Evolutionary conservation across 1,140 invertebrate genomes (phyloP), one percentile per base, ranked within the genome.

Genomic region (Scaptomyza pallida): DNA sequence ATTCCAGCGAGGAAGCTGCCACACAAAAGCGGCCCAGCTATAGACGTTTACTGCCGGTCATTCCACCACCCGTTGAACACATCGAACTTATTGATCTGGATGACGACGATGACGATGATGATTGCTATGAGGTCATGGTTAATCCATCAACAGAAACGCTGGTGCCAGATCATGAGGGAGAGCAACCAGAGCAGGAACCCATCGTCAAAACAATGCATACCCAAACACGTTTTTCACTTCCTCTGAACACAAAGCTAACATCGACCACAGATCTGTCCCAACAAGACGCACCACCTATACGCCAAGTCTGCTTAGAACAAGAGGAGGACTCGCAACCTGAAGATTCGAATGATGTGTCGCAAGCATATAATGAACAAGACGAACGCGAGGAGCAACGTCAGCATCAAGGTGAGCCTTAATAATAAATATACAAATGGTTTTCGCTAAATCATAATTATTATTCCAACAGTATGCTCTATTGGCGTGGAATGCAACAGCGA

Each of bases 101-200:
- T 23, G 81, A 85, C n/a, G 80, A 85, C 12, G 81, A 85, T 8
- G 80, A 85, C 5, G 50, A 65, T 16, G 64, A 72, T 44, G 78
- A 85, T 59, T 86, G 82, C 6, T 62, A 63, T 23, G 77, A 88
- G 43, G 81, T 86, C 1, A 61, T 33, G 33, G 26, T 17, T 21
- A 72, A 47, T 48, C 73, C 21, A 64, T 86, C 82, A 0, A 9
- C 51, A 2, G 44, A 16, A 9, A 86, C 82, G 4, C 16, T 86
- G n/a, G 68, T 82, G 16, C 70, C 82, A 5, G 43, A 77, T 12
- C 35, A 35, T n/a, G n/a, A n/a, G n/a, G n/a, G n/a, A n/a, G 9
- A 47, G 5, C 40, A 55, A 35, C 10, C 33, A 0, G 26, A 63
- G 15, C 17, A 37, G 9, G 9, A 26, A 0, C 26, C 10, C 2